phyloP scores from a whole-genome alignment of 2,797 vertebrate species.

The Pterois miles region DNA sequence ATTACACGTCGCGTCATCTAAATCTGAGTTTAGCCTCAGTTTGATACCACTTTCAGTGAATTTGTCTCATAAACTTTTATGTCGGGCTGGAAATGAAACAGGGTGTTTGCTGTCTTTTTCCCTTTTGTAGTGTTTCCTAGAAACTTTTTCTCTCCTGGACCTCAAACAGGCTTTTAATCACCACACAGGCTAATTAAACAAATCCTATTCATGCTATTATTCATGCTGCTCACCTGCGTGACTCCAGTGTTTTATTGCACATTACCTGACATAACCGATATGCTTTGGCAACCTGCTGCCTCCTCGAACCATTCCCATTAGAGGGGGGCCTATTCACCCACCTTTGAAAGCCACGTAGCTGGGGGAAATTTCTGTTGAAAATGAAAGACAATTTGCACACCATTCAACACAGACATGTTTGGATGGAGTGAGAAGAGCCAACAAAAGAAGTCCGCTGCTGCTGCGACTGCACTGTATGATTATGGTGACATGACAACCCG shows the following conservation, averaged over 20 bases:
- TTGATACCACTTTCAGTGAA: constrained; percentile 43
- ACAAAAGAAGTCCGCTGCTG: constrained; percentile 37
- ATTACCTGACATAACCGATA: constrained; percentile 37
- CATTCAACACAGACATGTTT: constrained; percentile 47
- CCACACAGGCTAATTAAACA: constrained; percentile 31
- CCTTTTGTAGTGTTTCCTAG: constrained; percentile 25
- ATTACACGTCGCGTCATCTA: constrained; percentile 46
- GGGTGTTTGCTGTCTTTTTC: constrained; percentile 14
- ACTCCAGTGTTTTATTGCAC: constrained; percentile 35
- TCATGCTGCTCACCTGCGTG: constrained; percentile 8
- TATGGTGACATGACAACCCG: constrained; percentile 60
- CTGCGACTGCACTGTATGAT: constrained; percentile 50
- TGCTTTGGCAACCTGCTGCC: constrained; percentile 36
- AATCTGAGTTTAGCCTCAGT: constrained; percentile 42
- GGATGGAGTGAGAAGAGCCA: constrained; percentile 42
- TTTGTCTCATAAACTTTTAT: constrained; percentile 43
- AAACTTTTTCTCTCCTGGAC: neutral
- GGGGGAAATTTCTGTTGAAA: constrained; percentile 26
- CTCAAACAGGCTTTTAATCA: constrained; percentile 32
- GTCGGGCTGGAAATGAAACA: constrained; percentile 5
- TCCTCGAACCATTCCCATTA: constrained; percentile 18
- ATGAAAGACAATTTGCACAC: constrained; percentile 40
- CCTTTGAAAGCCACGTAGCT: constrained; percentile 41
- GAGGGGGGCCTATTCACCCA: constrained; percentile 28
- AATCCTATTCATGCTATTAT: constrained; percentile 9